Evolutionary conservation across 1,140 invertebrate species (phyloP).

Genomic region (Frieseomelitta varia): DNA sequence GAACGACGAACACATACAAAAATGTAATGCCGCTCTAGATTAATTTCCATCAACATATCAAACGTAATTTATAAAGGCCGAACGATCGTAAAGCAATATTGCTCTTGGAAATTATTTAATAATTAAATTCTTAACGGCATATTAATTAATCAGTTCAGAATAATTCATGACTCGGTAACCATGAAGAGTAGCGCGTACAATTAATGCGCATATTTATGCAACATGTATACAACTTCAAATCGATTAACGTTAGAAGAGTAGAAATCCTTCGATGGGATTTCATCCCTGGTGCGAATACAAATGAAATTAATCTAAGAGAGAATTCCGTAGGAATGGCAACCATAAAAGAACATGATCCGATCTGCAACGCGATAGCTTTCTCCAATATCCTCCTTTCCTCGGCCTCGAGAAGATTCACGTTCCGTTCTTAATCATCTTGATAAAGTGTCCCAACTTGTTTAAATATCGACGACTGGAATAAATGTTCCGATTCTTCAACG

Average conservation of each 20-base stretch:
- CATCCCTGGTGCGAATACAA: neutral
- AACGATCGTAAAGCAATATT: neutral
- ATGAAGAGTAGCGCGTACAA: neutral
- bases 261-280: too few species aligned
- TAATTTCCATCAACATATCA: neutral
- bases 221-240: neutral
- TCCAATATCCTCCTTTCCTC: constrained; percentile 14
- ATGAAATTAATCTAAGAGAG: constrained; percentile 1
- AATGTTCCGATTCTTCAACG: neutral
- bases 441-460: neutral
- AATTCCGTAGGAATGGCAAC: neutral
- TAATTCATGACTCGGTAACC: neutral
- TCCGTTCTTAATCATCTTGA: neutral
- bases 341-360: neutral
- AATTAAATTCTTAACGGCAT: neutral
- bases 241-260: neutral
- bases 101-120: neutral
- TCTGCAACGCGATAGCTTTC: neutral
- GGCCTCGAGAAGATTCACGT: neutral
- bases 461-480: neutral
- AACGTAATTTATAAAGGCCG: neutral
- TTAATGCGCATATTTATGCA: neutral
- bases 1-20: too few species aligned
- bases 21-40: too few species aligned
- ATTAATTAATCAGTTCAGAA: neutral